Base-by-base conservation (phyloP, 2,113 vertebrate genomes). In the Speoplatyrhinus poulsoni region DNA sequence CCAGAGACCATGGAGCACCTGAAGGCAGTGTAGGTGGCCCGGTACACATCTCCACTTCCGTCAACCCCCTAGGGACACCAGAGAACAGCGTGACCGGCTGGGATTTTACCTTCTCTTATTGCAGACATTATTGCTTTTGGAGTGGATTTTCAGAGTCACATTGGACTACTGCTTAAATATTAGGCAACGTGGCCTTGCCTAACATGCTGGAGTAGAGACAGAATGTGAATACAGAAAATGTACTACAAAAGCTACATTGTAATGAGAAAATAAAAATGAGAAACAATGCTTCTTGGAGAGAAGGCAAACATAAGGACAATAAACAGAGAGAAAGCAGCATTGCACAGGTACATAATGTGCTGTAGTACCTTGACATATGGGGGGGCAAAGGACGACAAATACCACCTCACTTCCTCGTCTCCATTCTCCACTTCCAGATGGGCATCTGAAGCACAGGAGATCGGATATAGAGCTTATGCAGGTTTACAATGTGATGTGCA, bases 351-450 rank as follows among this genome's bases (percentile, higher is more conserved):
- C 36, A 41, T 41, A 41, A 41, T 7, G 5, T 41, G 7, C 36
- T 7, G 36, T 41, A 12, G 13, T 72, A 98, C 98, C 95, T 97
- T 98, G 62, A 96, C 94, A 69, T 98, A 99, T 0, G 97, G 92
- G 60, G 98, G 96, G 60, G 96, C 94, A 84, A 97, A 95, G 33
- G 96, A 96, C 5, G 95, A 96, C 62, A 99, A 88, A 83, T 93
- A 89, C 98, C 98, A 99, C 73, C 93, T 95, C 32, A 96, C 85
- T 3, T 91, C 93, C 58, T 88, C 90, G 47, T 94, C 93, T 33
- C 86, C 83, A 71, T 98, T 99, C 82, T 94, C 94, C 48, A 98
- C 89, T 80, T 97, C 94, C 84, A 99, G 80, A 62, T 79, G 89
- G 71, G 88, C 93, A 77, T 92, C 93, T 94, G 74, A 80, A 76